Evolutionary conservation across 2,888 invertebrate genomes (phyloP).

Genomic region (Caenorhabditis sp.): DNA sequence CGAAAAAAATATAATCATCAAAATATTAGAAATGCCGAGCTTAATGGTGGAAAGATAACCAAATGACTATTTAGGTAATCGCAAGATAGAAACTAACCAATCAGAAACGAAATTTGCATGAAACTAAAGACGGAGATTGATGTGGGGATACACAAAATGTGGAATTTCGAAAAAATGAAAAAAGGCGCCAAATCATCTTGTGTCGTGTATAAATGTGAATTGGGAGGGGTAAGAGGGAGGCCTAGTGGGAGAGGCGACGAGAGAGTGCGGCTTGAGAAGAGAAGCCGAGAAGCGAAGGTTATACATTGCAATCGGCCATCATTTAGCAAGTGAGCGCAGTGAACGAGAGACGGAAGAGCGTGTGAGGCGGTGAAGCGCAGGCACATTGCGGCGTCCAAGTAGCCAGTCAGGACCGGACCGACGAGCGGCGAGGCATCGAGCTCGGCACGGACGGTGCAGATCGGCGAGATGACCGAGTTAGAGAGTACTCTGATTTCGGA

Average conservation of each 20-base stretch:
- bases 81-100: neutral
- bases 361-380: conserved; percentile 37
- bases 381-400: conserved; percentile 38
- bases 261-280: conserved; percentile 24
- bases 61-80: neutral
- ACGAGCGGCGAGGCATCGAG: conserved; percentile 21
- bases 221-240: conserved; percentile 26
- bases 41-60: too few relatives aligned
- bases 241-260: conserved; percentile 26
- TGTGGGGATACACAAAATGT: neutral
- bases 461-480: conserved; percentile 38
- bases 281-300: conserved; percentile 56
- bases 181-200: conserved; percentile 64
- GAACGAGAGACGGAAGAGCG: conserved; percentile 35
- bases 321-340: conserved; percentile 62
- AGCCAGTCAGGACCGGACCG: conserved; percentile 55
- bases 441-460: conserved; percentile 50
- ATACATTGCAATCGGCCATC: conserved; percentile 67
- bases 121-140: conserved; percentile 4
- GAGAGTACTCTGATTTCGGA: conserved; percentile 61
- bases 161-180: conserved; percentile 37
- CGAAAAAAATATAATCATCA: too few relatives aligned
- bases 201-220: conserved; percentile 50
- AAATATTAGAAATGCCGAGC: too few relatives aligned
- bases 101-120: neutral